phyloP scores from a whole-genome alignment of 2,797 vertebrate species.

The Chelmon rostratus region DNA sequence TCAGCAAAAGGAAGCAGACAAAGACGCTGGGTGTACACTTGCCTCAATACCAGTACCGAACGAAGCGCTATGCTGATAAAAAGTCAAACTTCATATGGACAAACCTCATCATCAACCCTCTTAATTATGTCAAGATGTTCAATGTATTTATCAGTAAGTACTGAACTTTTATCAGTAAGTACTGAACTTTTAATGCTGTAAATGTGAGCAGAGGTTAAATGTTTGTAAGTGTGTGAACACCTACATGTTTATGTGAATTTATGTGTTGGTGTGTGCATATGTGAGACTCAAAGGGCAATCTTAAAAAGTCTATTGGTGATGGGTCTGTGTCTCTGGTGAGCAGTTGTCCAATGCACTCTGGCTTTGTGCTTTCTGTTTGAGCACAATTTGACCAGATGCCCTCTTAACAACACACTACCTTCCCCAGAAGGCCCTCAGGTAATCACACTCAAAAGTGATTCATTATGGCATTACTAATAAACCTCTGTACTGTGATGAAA shows the following conservation, averaged over 20 bases:
- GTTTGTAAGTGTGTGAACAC: neutral
- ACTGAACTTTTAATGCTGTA: neutral
- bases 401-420: constrained; percentile 54
- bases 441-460: constrained; percentile 66
- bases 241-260: neutral
- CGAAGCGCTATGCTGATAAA: constrained; percentile 38
- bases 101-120: constrained; percentile 23
- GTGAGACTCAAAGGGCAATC: constrained; percentile 18
- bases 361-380: constrained; percentile 53
- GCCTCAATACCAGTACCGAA: constrained; percentile 42
- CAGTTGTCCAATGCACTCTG: constrained; percentile 51
- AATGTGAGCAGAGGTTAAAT: constrained; percentile 12
- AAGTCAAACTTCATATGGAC: constrained; percentile 29
- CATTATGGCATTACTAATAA: constrained; percentile 69
- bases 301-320: constrained; percentile 35
- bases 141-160: constrained; percentile 13
- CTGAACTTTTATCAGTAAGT: neutral
- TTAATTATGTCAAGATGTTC: constrained; percentile 43
- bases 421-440: constrained; percentile 59
- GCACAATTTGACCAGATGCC: constrained; percentile 47
- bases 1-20: constrained; percentile 52
- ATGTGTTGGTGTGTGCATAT: neutral
- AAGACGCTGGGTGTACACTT: constrained; percentile 40
- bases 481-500: constrained; percentile 62
- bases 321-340: constrained; percentile 32